Evolutionary conservation across 2,888 invertebrate genomes (phyloP).

Genomic region (Sinotaia quadrata): DNA sequence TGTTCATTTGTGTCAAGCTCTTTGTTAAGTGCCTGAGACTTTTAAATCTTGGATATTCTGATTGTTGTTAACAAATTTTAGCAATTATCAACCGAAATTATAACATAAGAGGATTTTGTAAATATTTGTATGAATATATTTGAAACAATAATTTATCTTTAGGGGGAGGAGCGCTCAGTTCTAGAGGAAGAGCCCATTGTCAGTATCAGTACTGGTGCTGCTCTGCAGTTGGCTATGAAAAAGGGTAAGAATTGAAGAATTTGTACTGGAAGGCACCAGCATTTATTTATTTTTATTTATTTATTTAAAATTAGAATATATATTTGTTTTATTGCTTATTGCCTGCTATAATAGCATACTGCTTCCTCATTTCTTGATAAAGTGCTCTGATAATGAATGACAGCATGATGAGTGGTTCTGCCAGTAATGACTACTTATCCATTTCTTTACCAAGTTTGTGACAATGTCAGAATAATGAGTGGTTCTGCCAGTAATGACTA

Average conservation of each 20-base stretch:
- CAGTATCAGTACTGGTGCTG: constrained; percentile 91
- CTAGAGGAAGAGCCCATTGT: constrained; percentile 93
- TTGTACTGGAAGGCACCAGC: no score
- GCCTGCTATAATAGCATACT: no score
- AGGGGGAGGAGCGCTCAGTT: constrained; percentile 76
- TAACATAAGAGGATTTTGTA: background rate
- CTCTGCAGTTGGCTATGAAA: constrained; percentile 89
- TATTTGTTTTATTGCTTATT: background rate
- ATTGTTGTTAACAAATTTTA: background rate
- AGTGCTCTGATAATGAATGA: no score
- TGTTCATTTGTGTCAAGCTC: no score
- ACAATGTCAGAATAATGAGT: no score
- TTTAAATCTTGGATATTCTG: no score
- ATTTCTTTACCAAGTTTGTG: no score
- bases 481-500: no score
- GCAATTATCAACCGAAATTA: background rate
- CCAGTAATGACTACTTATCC: no score
- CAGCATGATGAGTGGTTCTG: no score
- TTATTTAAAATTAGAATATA: background rate
- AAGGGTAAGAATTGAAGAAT: constrained; percentile 79
- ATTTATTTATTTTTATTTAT: background rate
- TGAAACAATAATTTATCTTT: constrained; percentile 1
- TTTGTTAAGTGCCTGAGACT: no score
- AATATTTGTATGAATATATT: background rate
- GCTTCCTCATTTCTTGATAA: no score